These are phyloP conservation scores for Maniola jurtina DNA, from an alignment of 1,140 invertebrate genomes.

Conservation along the genomic window DNA sequence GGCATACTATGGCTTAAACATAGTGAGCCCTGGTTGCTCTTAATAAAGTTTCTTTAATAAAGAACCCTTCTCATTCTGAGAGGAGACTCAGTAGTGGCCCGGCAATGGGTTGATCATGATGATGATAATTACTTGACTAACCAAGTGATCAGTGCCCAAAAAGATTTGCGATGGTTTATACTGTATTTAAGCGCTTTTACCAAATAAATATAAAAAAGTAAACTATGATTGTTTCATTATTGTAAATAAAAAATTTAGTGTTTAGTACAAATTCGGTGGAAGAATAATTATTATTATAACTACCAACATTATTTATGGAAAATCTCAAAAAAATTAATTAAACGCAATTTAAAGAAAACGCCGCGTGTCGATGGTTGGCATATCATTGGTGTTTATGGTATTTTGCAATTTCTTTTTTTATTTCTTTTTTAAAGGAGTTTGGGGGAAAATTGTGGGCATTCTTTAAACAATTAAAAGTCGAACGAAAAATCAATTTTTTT, in stretches of 20 bases:
- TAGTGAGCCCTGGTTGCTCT: no score
- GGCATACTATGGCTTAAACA: no score
- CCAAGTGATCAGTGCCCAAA: no score
- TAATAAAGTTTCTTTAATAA: no score
- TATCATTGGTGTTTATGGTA: slow-evolving; percentile 37
- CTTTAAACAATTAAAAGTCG: background rate
- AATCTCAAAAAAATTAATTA: slow-evolving; percentile 30
- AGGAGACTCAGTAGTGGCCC: no score
- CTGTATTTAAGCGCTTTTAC: slow-evolving; percentile 62
- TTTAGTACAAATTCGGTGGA: slow-evolving; percentile 75
- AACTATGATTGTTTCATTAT: slow-evolving; percentile 49
- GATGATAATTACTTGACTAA: no score
- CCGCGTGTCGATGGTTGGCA: slow-evolving; percentile 23
- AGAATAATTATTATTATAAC: slow-evolving; percentile 32
- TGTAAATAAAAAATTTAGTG: slow-evolving; percentile 68
- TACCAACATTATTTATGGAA: slow-evolving; percentile 52
- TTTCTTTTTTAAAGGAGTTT: slow-evolving; percentile 13
- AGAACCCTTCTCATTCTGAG: no score
- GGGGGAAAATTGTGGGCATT: background rate
- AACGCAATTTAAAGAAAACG: background rate
- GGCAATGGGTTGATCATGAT: no score
- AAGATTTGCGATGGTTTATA: background rate
- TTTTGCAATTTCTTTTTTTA: slow-evolving; percentile 14
- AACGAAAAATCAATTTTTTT: no score
- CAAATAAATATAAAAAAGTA: slow-evolving; percentile 51